Evolutionary conservation across 1,140 invertebrate genomes (phyloP), one percentile per base, ranked within the genome.

Genomic region (Solenopsis invicta): DNA sequence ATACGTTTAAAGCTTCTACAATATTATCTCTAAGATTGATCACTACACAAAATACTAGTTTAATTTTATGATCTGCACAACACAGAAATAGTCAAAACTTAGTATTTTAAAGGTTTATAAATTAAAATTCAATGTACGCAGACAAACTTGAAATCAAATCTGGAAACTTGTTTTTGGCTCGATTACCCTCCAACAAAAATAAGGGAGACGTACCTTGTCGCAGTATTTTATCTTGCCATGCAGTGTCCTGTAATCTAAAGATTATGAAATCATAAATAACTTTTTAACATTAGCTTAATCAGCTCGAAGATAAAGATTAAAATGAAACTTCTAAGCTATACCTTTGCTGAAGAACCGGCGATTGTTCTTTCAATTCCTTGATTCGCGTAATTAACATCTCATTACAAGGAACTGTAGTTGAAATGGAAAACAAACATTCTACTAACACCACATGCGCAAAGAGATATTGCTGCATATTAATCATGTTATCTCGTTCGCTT

Each of bases 401-500:
- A 52, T 94, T 87, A 52, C 93, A 94, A 0, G 78, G 50, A 4
- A 94, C 69, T 8, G 90, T 78, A 0, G 91, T 92, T 8, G 90
- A 71, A 13, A 92, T 37, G 1, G 88, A 66, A 12, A 92, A 62
- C 1, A 94, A 87, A 86, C 90, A 92, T 87, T 94, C 94, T 0
- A 94, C 62, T 0, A 94, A 71, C 0, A 90, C 85, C 52, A 94
- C 82, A 74, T 94, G 94, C 1, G 92, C 90, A 0, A 94, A 72
- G n/a, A 94, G 71, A 64, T 94, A 94, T 72, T 94, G 94, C 21
- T 94, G 91, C 12, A 88, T 85, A 41, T 94, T 92, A 0, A 95
- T 93, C 92, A 94, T 94, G 54, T 94, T 94, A 1, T 90, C 85
- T 72, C 93, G 85, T 45, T 93, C 89, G n/a, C 81, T 86, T 29